Evolutionary conservation across 2,797 vertebrate genomes (phyloP), one percentile per base, ranked within the genome.

Genomic region (Alectoris magna): DNA sequence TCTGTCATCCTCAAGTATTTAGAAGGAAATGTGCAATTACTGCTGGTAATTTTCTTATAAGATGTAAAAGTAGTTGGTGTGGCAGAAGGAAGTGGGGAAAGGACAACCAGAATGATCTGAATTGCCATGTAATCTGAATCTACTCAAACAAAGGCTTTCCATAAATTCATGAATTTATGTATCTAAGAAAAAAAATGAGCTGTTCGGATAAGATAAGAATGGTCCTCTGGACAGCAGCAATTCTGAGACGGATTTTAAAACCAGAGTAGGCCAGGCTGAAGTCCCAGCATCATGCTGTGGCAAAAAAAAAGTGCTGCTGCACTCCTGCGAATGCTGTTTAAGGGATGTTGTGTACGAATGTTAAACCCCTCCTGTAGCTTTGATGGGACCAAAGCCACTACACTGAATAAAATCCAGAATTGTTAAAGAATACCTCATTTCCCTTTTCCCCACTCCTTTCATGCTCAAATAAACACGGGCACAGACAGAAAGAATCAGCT

Each of bases 161-260:
- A 72, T 55, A 84, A 93, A 70, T 51, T 41, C 39, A 41, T 41
- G 10, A 41, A 41, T 41, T 41, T 41, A 41, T 41, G 13, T 41
- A 41, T 41, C 39, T 41, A 41, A 41, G 39, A 13, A 41, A 41
- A 41, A 41, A 11, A 41, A 31, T 7, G 5, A 10, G 17, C 15
- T 60, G 3, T 48, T 77, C 11, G 15, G 55, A 29, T 17, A 78
- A 68, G 82, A 56, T 6, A 67, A 51, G 27, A 87, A 88, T 11
- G 22, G 14, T 67, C n/a, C 56, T 84, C 86, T 59, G n/a, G 11
- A 86, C 63, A 78, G 10, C 22, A 67, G 19, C 14, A 73, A 14
- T 84, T 86, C 48, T 63, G 49, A 93, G 41, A 71, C 11, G 8
- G 6, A 55, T 81, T 87, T 92, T 83, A 78, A 91, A 82, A n/a